Evolutionary conservation across 2,113 vertebrate genomes (phyloP), one percentile per base, ranked within the genome.

Genomic region (Apeltes quadracus): DNA sequence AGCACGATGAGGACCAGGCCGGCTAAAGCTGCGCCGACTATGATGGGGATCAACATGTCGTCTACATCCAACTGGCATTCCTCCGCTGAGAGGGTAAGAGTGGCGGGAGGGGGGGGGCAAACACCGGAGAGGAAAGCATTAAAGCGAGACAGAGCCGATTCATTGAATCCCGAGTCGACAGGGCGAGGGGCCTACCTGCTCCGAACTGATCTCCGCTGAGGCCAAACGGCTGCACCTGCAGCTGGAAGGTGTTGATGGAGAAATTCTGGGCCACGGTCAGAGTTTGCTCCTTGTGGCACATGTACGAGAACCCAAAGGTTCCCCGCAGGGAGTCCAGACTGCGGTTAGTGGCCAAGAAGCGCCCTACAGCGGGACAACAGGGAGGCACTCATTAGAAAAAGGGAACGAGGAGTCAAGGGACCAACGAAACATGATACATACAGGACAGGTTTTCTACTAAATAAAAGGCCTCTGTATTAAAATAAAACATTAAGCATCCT

Each of bases 21-120:
- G 0, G 97, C 97, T 32, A 99, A 92, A 23, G 96, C 96, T 18
- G 95, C 96, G 29, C 98, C 98, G 13, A 99, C 98, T 13, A 98
- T 93, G 57, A 99, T 97, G 78, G 98, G 97, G 78, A 99, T 97
- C 92, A 99, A 77, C 96, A 99, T 96, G 90, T 95, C 93, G 32
- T 96, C 96, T 82, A 96, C 94, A 50, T 99, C 98, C 90, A 95
- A 79, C 23, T 92, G 91, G 72, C 98, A 99, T 72, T 97, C 95
- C 88, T 97, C 96, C 86, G 94, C 98, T 99, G 80, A 11, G n/a
- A 61, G 38, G 64, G 20, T 0, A 12, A 18, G 32, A 34, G 32
- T n/a, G n/a, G n/a, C n/a, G n/a, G n/a, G n/a, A n/a, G n/a, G n/a
- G n/a, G n/a, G n/a, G n/a, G n/a, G n/a, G n/a, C n/a, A 14, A 18